Evolutionary conservation across 2,888 invertebrate genomes (phyloP).

Genomic region (Nomada flava): DNA sequence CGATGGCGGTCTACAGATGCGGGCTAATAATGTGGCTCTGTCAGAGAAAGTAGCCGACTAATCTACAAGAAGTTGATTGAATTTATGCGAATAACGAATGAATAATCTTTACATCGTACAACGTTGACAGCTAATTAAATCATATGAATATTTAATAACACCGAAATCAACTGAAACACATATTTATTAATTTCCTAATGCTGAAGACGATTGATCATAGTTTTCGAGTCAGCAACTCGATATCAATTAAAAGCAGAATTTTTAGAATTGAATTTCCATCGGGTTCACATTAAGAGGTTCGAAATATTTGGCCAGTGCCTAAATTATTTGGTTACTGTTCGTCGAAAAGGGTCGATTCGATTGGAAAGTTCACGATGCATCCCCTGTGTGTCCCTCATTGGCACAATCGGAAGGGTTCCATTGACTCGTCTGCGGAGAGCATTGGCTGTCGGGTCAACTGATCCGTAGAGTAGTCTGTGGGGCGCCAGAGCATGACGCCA

Average conservation of each 20-base stretch:
- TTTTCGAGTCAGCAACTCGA: too few relatives aligned
- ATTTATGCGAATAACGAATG: too few relatives aligned
- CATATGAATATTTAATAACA: too few relatives aligned
- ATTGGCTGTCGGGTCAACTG: constrained; percentile 52
- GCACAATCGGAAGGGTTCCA: constrained; percentile 39
- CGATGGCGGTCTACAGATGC: constrained; percentile 65
- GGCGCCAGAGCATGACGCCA: constrained; percentile 79
- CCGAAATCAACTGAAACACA: too few relatives aligned
- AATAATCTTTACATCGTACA: too few relatives aligned
- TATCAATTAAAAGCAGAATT: too few relatives aligned
- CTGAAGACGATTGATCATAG: too few relatives aligned
- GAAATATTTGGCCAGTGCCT: too few relatives aligned
- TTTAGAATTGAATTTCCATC: too few relatives aligned
- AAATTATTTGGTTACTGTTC: not conserved
- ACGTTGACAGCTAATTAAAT: too few relatives aligned
- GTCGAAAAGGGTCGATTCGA: not conserved
- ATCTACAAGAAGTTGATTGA: not conserved
- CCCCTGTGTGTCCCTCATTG: constrained; percentile 15
- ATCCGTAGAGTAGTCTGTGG: constrained; percentile 67
- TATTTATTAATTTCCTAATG: too few relatives aligned
- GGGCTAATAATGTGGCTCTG: constrained; percentile 19
- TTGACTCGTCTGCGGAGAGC: constrained; percentile 50
- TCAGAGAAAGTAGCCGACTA: constrained; percentile 26
- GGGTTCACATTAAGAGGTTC: too few relatives aligned
- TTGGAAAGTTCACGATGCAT: constrained; percentile 25